A percentile compares a stretch with the other conserved stretches of the same genome.
Evolutionary conservation across 2,113 vertebrate species (phyloP).

Genomic region (Labrus mixtus): DNA sequence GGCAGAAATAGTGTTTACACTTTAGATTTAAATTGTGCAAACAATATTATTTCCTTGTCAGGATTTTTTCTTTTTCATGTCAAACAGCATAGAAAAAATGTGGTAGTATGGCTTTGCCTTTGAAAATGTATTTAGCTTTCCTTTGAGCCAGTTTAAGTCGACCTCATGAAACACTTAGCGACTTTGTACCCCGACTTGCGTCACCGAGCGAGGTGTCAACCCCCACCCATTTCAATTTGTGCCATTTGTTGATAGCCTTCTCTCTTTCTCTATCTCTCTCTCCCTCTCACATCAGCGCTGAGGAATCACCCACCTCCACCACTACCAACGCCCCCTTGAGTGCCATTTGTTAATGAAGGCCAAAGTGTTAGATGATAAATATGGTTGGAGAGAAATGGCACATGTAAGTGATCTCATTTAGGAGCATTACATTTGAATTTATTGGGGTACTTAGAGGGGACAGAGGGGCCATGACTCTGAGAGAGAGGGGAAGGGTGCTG

Average conservation of each 20-base stretch:
- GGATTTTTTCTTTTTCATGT: not conserved
- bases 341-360: slow-evolving; percentile 88
- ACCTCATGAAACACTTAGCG: slow-evolving; percentile 39
- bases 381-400: slow-evolving; percentile 84
- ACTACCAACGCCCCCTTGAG: slow-evolving; percentile 66
- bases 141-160: slow-evolving; percentile 12
- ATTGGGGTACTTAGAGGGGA: slow-evolving; percentile 85
- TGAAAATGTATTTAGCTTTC: slow-evolving; percentile 8
- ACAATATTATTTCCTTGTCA: slow-evolving; percentile 19
- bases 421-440: slow-evolving; percentile 86
- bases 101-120: not conserved
- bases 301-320: slow-evolving; percentile 70
- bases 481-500: slow-evolving; percentile 64
- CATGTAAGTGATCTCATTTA: slow-evolving; percentile 87
- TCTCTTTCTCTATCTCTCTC: slow-evolving; percentile 21
- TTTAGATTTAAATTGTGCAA: slow-evolving; percentile 11
- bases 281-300: slow-evolving; percentile 53
- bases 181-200: not conserved
- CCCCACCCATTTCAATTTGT: slow-evolving; percentile 41
- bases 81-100: not conserved
- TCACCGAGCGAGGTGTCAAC: slow-evolving; percentile 46
- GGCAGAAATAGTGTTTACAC: not conserved
- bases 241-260: slow-evolving; percentile 51
- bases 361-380: slow-evolving; percentile 86
- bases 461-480: slow-evolving; percentile 76